phyloP scores from a whole-genome alignment of 2,888 invertebrate species.

The Lypha dubia region DNA sequence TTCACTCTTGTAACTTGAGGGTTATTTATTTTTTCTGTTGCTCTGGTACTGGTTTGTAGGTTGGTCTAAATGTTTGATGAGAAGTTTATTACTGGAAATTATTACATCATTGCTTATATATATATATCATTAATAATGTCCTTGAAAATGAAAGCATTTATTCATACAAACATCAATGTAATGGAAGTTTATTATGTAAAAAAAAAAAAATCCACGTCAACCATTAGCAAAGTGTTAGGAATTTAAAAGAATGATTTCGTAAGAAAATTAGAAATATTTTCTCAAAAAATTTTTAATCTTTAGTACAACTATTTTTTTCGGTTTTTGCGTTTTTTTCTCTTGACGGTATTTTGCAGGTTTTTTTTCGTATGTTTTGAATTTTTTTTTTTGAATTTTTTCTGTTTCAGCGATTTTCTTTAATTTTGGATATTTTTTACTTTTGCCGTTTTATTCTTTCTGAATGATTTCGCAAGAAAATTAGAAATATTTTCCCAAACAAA shows the following conservation, averaged over 20 bases:
- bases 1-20: background rate
- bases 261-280: background rate
- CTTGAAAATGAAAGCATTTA: slow-evolving; percentile 1
- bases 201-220: background rate
- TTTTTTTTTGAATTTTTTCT: no score
- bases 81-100: slow-evolving; percentile 20
- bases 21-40: background rate
- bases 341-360: no score
- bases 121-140: background rate
- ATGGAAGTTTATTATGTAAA: background rate
- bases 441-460: no score
- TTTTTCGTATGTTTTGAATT: no score
- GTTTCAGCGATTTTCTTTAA: no score
- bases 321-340: no score
- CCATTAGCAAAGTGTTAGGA: background rate
- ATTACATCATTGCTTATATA: slow-evolving; percentile 9
- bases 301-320: no score
- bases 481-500: background rate
- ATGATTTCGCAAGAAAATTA: background rate
- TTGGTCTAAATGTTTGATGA: slow-evolving; percentile 5
- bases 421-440: no score
- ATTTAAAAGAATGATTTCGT: background rate
- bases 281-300: background rate
- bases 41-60: background rate
- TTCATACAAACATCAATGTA: background rate